These are phyloP conservation scores for Rhamphomyia laevipes DNA, from an alignment of 2,888 invertebrate genomes.

Conservation along the genomic window DNA sequence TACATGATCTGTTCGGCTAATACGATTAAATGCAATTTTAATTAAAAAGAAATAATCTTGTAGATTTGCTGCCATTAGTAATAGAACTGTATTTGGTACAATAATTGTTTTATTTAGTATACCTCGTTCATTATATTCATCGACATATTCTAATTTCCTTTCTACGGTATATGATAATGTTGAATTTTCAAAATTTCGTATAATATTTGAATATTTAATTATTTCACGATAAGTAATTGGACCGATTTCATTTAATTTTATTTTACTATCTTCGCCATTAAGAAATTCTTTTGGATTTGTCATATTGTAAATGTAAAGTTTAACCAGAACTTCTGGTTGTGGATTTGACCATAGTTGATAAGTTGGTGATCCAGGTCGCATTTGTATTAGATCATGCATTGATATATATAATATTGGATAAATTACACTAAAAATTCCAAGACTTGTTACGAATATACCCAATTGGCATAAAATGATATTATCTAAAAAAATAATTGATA, in stretches of 20 bases:
- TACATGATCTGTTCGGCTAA: conserved; percentile 39
- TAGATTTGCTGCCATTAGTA: conserved; percentile 49
- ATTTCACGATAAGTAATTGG: conserved; percentile 35
- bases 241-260: conserved; percentile 58
- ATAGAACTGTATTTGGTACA: conserved; percentile 21
- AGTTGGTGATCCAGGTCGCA: conserved; percentile 53
- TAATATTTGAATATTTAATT: conserved; percentile 14
- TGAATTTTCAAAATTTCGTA: conserved; percentile 17
- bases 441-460: too few species aligned
- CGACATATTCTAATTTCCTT: conserved; percentile 43
- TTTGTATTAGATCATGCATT: conserved; percentile 26
- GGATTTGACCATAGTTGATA: conserved; percentile 53
- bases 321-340: conserved; percentile 44
- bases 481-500: too few species aligned
- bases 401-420: too few species aligned
- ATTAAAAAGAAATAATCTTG: conserved; percentile 39
- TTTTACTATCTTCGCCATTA: conserved; percentile 47
- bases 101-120: conserved; percentile 45
- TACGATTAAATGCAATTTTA: conserved; percentile 34
- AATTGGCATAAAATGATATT: too few species aligned
- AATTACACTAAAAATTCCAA: too few species aligned
- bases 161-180: conserved; percentile 42
- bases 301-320: conserved; percentile 60
- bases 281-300: conserved; percentile 61
- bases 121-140: conserved; percentile 44